Conservation (phyloP, 2,113 vertebrate species). For the Benitochromis conjunctus region DNA sequence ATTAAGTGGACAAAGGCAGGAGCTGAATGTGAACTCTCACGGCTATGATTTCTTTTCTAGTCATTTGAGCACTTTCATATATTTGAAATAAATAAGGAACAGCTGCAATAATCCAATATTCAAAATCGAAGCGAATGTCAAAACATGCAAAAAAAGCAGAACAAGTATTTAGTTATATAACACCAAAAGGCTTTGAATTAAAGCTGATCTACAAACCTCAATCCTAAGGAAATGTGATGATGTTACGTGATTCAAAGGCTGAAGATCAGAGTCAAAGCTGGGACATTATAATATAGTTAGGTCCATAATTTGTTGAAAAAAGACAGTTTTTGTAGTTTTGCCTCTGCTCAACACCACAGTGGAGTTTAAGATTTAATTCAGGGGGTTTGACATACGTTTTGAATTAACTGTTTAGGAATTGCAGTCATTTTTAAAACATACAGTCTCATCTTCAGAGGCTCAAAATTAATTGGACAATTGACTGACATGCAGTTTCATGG, state of each 20-base stretch:
- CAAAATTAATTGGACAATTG: neutral
- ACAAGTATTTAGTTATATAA: neutral
- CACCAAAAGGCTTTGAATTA: neutral
- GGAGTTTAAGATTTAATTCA: neutral
- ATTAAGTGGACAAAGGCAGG: conserved; percentile 17
- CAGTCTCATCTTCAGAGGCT: neutral
- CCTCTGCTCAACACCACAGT: neutral
- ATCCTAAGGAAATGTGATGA: conserved; percentile 33
- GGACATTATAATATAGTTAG: neutral
- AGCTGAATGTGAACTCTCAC: neutral
- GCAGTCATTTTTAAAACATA: neutral
- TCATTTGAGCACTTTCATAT: neutral
- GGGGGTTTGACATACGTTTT: neutral
- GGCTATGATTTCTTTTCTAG: neutral
- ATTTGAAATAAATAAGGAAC: neutral
- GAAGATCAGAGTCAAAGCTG: neutral
- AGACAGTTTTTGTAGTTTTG: neutral
- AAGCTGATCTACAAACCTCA: neutral
- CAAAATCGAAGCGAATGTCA: neutral
- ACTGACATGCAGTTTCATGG: neutral
- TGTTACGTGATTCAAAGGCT: conserved; percentile 20
- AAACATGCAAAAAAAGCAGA: neutral
- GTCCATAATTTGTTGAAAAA: neutral
- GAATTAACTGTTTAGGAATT: neutral
- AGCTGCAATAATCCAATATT: neutral